Evolutionary conservation across 2,797 vertebrate species (phyloP).

Genomic region (Poeciliopsis gracilis): DNA sequence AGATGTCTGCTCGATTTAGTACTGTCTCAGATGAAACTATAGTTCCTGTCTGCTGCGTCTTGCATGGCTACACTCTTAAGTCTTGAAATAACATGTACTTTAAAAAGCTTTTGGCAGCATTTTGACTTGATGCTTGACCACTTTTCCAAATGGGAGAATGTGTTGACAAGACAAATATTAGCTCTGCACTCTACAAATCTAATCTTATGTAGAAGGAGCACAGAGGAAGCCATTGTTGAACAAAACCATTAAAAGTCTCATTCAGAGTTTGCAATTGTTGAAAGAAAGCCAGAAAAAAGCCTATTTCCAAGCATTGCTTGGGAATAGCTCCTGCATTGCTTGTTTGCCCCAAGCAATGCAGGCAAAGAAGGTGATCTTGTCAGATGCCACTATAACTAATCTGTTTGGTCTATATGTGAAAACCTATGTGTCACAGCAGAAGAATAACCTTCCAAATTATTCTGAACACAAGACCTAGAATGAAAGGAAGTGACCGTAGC

Average conservation of each 20-base stretch:
- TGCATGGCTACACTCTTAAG: conserved; percentile 55
- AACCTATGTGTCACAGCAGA: not conserved
- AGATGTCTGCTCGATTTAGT: conserved; percentile 70
- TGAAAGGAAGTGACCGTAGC: not conserved
- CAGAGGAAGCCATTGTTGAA: not conserved
- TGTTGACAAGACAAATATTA: not conserved
- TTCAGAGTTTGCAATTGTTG: not conserved
- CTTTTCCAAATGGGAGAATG: not conserved
- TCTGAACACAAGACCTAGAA: not conserved
- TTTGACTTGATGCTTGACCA: not conserved
- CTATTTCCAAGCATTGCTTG: not conserved
- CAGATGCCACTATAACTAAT: not conserved
- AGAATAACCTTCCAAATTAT: not conserved
- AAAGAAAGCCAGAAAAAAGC: not conserved
- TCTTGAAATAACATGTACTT: conserved; percentile 20
- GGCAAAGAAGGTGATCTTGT: not conserved
- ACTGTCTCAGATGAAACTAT: conserved; percentile 70
- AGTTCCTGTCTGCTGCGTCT: conserved; percentile 57
- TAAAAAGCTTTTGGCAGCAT: not conserved
- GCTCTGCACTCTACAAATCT: not conserved
- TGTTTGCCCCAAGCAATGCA: not conserved
- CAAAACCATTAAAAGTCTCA: not conserved
- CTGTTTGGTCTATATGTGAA: not conserved
- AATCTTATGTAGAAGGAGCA: not conserved
- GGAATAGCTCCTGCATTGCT: too few species aligned